Conservation (phyloP, 2,797 vertebrate genomes). For the Tamandua tetradactyla region DNA sequence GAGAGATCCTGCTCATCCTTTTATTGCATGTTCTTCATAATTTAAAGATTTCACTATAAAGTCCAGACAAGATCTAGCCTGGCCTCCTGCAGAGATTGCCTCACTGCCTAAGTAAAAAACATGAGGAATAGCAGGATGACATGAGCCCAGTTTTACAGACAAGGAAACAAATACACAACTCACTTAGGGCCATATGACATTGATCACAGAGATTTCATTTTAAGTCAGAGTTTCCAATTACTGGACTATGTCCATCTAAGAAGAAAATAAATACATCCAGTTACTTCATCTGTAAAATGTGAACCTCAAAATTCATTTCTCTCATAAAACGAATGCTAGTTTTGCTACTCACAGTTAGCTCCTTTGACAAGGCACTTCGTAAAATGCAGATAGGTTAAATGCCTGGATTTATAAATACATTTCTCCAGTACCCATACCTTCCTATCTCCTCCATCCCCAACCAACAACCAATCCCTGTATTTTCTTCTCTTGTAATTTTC, state of each 20-base stretch:
- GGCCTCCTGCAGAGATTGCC: not conserved
- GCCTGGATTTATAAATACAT: not conserved
- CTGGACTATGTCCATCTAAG: not conserved
- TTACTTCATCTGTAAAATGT: constrained; percentile 60
- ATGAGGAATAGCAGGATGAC: not conserved
- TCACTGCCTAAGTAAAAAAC: constrained; percentile 25
- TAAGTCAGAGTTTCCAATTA: constrained; percentile 56
- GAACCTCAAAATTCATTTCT: constrained; percentile 29
- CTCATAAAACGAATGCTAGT: constrained; percentile 43
- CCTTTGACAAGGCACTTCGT: constrained; percentile 26
- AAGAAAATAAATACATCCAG: not conserved
- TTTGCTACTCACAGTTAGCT: constrained; percentile 21
- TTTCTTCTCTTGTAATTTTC: constrained; percentile 23
- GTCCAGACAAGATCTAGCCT: not conserved
- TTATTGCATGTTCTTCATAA: not conserved
- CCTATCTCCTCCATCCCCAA: not conserved
- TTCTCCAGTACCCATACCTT: not conserved
- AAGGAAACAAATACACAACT: constrained; percentile 23
- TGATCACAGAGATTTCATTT: constrained; percentile 30
- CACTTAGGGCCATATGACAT: not conserved
- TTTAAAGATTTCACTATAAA: constrained; percentile 49
- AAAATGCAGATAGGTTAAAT: constrained; percentile 25
- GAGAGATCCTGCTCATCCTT: not conserved
- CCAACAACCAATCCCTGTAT: not conserved
- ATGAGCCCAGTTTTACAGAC: constrained; percentile 11